Base-by-base conservation (phyloP, 2,888 invertebrate species). In the Thymelicus acteon region DNA sequence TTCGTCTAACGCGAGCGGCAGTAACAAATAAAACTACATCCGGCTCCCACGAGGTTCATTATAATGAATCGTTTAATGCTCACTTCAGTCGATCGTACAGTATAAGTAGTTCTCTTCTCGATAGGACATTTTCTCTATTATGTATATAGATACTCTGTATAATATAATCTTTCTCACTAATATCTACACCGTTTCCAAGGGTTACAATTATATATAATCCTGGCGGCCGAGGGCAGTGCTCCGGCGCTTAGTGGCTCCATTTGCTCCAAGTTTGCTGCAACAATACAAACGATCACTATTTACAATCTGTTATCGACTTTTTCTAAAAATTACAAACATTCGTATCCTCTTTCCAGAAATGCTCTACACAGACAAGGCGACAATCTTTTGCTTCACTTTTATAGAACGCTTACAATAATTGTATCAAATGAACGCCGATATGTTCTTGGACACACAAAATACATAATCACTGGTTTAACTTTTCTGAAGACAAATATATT, bases 111-210 rank as follows among this genome's bases (percentile, higher is more conserved):
- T 89, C 82, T 89, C 85, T 82, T 90, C 88, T 89, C 89, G 89
- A 89, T 90, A 91, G 91, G 91, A 91, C 91, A 89, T 91, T 90
- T 88, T 89, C 86, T 91, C 90, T 92, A 90, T 88, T 90, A 88
- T 91, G 89, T 92, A 92, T 92, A 93, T 92, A 92, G 92, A 91
- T 92, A 92, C 92, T 92, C 92, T 92, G 91, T 93, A 91, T 93
- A 88, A 90, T 91, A 92, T 92, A 92, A 90, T 90, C 89, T 93
- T 90, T 92, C 90, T 93, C 91, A 91, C 92, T 93, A 93, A 91
- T 93, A 93, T 93, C 93, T 93, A 93, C 92, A 93, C 93, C 93
- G 91, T 87, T 87, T 88, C 88, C 91, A 86, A 86, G 89, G 90
- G 89, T 91, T 90, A 89, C 88, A 89, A 85, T 88, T 87, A 86